These are phyloP conservation scores for Drosophila rufa DNA, from an alignment of 1,140 invertebrate species.

Conservation along the genomic window DNA sequence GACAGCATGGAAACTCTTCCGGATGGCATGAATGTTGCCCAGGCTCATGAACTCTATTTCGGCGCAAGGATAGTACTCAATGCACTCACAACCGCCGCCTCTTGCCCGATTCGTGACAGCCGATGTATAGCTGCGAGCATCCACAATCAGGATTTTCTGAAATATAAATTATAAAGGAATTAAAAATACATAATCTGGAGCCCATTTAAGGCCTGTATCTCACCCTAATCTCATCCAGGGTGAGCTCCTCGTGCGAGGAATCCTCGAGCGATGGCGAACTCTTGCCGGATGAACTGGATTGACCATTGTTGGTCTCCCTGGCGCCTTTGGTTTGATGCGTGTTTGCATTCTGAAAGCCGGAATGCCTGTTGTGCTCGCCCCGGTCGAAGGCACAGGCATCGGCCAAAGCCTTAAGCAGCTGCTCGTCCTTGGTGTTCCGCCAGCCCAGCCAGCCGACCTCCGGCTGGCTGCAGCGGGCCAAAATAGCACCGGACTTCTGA, in stretches of 20 bases:
- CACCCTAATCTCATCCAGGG: constrained; percentile 76
- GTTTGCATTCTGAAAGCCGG: not conserved
- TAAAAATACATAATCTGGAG: too few relatives aligned
- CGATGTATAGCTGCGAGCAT: constrained; percentile 97
- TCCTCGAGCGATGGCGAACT: constrained; percentile 76
- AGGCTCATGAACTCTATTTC: constrained; percentile 99
- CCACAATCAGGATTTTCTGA: constrained; percentile 96
- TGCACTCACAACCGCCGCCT: constrained; percentile 97
- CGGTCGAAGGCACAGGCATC: constrained; percentile 92
- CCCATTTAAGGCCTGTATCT: not conserved
- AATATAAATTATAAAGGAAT: constrained; percentile 1
- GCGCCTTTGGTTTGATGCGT: constrained; percentile 22
- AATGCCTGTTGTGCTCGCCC: constrained; percentile 80
- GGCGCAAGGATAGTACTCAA: constrained; percentile 96
- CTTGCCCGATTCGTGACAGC: constrained; percentile 97
- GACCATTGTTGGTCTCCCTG: constrained; percentile 54
- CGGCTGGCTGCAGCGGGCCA: constrained; percentile 96
- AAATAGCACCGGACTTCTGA: constrained; percentile 94
- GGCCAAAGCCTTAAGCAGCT: constrained; percentile 92
- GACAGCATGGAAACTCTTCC: constrained; percentile 93
- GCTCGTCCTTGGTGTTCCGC: constrained; percentile 95
- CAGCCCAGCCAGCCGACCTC: constrained; percentile 97
- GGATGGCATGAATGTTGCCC: constrained; percentile 97
- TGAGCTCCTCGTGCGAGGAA: constrained; percentile 78
- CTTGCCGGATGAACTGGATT: constrained; percentile 59